A percentile compares a stretch with the other conserved stretches of the same genome.
phyloP scores from a whole-genome alignment of 1,140 invertebrate genomes.

The Platorchestia sp. region DNA sequence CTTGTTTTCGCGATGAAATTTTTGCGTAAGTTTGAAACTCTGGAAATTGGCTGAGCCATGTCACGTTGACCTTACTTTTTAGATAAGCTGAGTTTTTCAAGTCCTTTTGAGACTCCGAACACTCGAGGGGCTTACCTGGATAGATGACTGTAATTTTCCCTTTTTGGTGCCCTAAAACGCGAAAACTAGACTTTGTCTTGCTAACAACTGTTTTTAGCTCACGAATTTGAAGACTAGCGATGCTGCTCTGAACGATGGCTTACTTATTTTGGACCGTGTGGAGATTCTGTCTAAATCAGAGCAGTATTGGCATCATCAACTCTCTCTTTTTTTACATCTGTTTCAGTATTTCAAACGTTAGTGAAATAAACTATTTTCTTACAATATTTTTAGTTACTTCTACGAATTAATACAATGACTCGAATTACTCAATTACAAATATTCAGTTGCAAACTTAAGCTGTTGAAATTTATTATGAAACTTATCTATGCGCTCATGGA shows the following conservation, averaged over 20 bases:
- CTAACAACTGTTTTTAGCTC: neutral
- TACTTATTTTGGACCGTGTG: neutral
- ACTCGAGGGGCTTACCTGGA: neutral
- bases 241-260: neutral
- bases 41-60: neutral
- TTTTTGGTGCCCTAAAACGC: neutral
- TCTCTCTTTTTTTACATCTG: neutral
- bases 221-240: neutral
- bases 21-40: neutral
- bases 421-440: neutral
- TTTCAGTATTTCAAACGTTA: neutral
- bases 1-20: conserved; percentile 8
- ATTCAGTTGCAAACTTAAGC: neutral
- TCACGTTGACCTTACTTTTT: neutral
- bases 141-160: neutral
- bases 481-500: too few species aligned
- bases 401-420: neutral
- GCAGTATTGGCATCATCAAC: neutral
- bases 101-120: neutral
- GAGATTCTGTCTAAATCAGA: neutral
- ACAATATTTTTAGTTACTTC: neutral
- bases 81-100: neutral
- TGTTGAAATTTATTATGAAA: too few species aligned
- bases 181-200: neutral
- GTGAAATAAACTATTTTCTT: neutral